Percentiles rank a stretch among this genome's conserved stretches.
Conservation (phyloP, 2,888 invertebrate genomes). For the Caenorhabditis plicata region DNA sequence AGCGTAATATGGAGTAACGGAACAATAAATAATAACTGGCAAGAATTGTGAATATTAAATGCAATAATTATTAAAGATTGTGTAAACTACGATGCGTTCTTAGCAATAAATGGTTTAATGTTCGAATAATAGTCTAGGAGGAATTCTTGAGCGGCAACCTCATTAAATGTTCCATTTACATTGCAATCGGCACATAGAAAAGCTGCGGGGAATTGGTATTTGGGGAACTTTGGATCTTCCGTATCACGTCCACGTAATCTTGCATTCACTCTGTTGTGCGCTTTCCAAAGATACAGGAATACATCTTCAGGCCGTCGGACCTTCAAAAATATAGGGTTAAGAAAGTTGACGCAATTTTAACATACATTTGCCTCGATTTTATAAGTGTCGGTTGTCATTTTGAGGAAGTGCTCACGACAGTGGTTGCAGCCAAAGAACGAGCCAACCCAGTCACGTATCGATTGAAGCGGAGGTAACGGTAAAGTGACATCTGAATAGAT, state of each 20-base stretch:
- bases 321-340: slow-evolving; percentile 24
- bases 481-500: slow-evolving; percentile 27
- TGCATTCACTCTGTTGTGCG: slow-evolving; percentile 87
- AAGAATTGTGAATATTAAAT: too few species aligned
- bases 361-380: slow-evolving; percentile 57
- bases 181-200: slow-evolving; percentile 59
- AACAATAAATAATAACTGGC: too few species aligned
- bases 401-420: slow-evolving; percentile 83
- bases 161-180: slow-evolving; percentile 23
- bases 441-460: slow-evolving; percentile 86
- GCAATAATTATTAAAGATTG: too few species aligned
- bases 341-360: not conserved
- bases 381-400: slow-evolving; percentile 75
- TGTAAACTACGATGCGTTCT: too few species aligned
- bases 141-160: slow-evolving; percentile 30
- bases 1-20: too few species aligned
- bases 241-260: slow-evolving; percentile 78
- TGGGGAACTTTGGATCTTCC: slow-evolving; percentile 81
- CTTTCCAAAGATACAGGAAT: slow-evolving; percentile 74
- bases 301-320: slow-evolving; percentile 57
- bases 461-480: slow-evolving; percentile 76
- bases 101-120: slow-evolving; percentile 46
- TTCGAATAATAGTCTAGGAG: slow-evolving; percentile 55
- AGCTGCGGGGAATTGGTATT: slow-evolving; percentile 68
- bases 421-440: slow-evolving; percentile 91